Evolutionary conservation across 2,113 vertebrate species (phyloP), one percentile per base, ranked within the genome.

Genomic region (Poeciliopsis retropinna): DNA sequence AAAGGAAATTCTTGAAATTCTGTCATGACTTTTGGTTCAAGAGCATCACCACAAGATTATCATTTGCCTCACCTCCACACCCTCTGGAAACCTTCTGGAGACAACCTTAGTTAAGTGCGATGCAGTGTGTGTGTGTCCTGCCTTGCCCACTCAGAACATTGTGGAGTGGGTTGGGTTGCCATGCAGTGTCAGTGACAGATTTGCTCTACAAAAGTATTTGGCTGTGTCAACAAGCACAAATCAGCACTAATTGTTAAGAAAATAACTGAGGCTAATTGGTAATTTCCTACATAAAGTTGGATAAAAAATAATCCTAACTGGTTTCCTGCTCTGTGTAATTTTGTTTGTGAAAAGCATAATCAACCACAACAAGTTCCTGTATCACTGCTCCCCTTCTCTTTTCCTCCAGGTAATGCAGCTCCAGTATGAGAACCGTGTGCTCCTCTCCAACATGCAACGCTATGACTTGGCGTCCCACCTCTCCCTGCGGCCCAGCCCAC

Each of bases 371-470:
- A 47, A 60, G 3, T 27, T 64, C 0, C 29, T 37, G 29, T 22
- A 32, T 63, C 29, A 54, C 3, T 29, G 25, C 15, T 3, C 1
- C 61, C 14, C 70, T 28, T 66, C 5, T 68, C 25, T 72, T 13
- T 69, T 51, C 44, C 14, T n/a, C n/a, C 68, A 93, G 92, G 97
- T 99, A 62, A 98, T 99, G 97, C 97, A 99, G 85, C 95, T 99
- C 47, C 98, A 99, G 90, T 99, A 99, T 17, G 98, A 99, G 92
- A 99, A 99, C 85, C 95, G 96, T 4, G 96, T 98, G 64, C 92
- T 99, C 4, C 96, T 99, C 91, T 97, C 96, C 87, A 99, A 98
- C 94, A 97, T 98, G 97, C 97, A 98, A 80, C 96, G 97, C 76
- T 97, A 98, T 5, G 97, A 98, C 85, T 86, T 98, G 88, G 96